phyloP scores from a whole-genome alignment of 92 coral and sea anemone species.

The Bergia sp. region DNA sequence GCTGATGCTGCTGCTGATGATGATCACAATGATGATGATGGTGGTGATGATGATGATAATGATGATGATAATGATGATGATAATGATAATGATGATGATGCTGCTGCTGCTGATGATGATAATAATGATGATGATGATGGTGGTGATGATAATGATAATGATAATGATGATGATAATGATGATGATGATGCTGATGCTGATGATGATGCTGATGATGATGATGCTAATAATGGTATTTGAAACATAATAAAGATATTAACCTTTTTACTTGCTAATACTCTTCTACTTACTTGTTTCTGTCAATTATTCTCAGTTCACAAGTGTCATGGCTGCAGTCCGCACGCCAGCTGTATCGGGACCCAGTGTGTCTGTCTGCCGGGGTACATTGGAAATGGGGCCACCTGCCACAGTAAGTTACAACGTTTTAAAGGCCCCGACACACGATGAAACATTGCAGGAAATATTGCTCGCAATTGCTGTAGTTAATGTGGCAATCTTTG shows the following conservation, averaged over 20 bases:
- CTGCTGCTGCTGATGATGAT: too few relatives aligned
- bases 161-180: too few relatives aligned
- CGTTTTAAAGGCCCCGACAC: neutral
- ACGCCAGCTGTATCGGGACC: constrained; percentile 86
- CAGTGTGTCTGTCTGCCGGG: constrained; percentile 92
- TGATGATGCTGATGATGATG: too few relatives aligned
- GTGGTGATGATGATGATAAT: neutral
- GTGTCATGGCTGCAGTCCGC: constrained; percentile 81
- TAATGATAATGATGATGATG: too few relatives aligned
- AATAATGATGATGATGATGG: too few relatives aligned
- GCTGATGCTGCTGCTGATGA: neutral
- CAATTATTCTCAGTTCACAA: constrained; percentile 56
- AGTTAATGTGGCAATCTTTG: too few relatives aligned
- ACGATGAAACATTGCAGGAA: too few relatives aligned
- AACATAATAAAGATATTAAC: too few relatives aligned
- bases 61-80: neutral
- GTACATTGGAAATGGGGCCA: constrained; percentile 80
- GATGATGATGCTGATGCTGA: too few relatives aligned
- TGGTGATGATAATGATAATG: too few relatives aligned
- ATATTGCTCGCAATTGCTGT: too few relatives aligned
- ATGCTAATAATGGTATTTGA: too few relatives aligned
- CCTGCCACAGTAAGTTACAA: constrained; percentile 73
- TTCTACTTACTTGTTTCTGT: neutral
- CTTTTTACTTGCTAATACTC: neutral
- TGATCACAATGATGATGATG: neutral